A percentile compares a stretch with the other conserved stretches of the same genome.
These are phyloP conservation scores for Chymomyza caudatula DNA, from an alignment of 2,888 invertebrate genomes.

Conservation along the genomic window DNA sequence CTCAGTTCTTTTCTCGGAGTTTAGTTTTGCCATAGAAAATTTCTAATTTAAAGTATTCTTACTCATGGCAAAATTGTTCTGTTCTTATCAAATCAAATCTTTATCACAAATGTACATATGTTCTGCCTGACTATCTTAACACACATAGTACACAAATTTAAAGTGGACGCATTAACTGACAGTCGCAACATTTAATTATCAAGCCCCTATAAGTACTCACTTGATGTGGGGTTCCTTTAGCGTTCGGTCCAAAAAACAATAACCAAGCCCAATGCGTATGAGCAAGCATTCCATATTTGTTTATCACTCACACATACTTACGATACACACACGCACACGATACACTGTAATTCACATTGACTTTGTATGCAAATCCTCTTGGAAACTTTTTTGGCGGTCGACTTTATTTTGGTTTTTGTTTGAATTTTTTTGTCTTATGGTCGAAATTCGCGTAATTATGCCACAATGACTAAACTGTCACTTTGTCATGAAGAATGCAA, in stretches of 20 bases:
- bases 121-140: background rate
- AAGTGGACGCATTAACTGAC: background rate
- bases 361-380: constrained; percentile 60
- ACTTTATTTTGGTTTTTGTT: constrained; percentile 17
- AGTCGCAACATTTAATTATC: background rate
- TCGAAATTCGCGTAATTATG: constrained; percentile 26
- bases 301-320: constrained; percentile 33
- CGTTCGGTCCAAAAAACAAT: background rate
- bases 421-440: constrained; percentile 18
- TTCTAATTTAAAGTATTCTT: background rate
- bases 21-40: background rate
- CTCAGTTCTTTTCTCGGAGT: too few relatives aligned
- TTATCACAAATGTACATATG: background rate
- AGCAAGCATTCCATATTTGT: constrained; percentile 38
- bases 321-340: background rate
- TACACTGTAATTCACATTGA: constrained; percentile 7
- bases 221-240: background rate
- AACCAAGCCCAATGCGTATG: background rate
- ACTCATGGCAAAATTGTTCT: background rate
- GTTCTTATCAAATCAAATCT: background rate
- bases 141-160: background rate
- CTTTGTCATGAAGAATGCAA: background rate
- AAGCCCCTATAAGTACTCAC: background rate
- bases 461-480: constrained; percentile 29
- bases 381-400: constrained; percentile 2